A percentile compares a stretch with the other conserved stretches of the same genome.
phyloP scores from a whole-genome alignment of 2,113 vertebrate species.

The Seriola rivoliana region DNA sequence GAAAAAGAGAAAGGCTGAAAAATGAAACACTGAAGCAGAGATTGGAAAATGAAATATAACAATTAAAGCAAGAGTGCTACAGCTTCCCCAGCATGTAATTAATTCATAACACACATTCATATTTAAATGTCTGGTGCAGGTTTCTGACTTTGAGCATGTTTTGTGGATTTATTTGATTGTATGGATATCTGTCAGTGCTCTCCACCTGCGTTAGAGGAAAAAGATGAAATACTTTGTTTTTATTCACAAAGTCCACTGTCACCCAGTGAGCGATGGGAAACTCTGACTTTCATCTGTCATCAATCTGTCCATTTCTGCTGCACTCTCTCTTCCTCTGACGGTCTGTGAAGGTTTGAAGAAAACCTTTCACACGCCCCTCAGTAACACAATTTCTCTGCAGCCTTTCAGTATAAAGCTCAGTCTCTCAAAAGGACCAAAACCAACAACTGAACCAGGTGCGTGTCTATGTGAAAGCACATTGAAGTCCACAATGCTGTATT shows the following conservation, averaged over 20 bases:
- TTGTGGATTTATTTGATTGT: background rate
- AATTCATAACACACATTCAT: background rate
- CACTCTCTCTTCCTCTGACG: constrained; percentile 11
- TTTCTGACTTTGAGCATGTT: background rate
- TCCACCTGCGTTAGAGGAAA: background rate
- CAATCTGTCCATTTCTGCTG: constrained; percentile 21
- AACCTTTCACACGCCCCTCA: constrained; percentile 14
- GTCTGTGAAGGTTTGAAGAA: constrained; percentile 21
- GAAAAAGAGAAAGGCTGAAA: background rate
- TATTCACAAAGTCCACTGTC: background rate
- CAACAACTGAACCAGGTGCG: background rate
- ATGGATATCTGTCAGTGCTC: background rate
- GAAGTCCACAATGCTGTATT: background rate
- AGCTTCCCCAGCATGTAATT: background rate
- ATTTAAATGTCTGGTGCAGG: background rate
- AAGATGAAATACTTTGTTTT: constrained; percentile 2
- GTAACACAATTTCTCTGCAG: background rate
- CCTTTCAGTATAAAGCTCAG: background rate
- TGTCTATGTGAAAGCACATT: background rate
- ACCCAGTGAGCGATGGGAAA: constrained; percentile 24
- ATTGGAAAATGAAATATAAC: constrained; percentile 26
- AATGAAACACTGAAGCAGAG: background rate
- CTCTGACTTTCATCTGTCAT: constrained; percentile 38
- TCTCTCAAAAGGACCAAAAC: background rate
- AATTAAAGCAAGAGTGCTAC: constrained; percentile 14